Evolutionary conservation across 2,113 vertebrate genomes (phyloP).

Genomic region (Turdus rufiventris): DNA sequence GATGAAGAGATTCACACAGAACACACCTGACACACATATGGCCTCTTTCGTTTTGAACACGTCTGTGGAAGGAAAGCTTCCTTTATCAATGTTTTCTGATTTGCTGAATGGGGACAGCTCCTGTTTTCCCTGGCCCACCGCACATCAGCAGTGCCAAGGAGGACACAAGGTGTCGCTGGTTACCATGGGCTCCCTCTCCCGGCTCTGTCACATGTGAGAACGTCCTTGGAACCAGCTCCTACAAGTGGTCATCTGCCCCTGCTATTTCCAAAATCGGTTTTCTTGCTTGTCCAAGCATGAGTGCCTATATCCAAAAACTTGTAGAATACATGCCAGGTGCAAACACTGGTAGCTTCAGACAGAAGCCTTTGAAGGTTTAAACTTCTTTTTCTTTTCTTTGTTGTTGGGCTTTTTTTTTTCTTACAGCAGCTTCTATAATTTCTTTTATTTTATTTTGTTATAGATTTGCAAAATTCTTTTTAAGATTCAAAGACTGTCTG

Average conservation of each 20-base stretch:
- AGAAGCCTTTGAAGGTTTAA: neutral
- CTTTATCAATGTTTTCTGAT: neutral
- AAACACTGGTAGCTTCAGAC: neutral
- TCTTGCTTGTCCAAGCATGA: neutral
- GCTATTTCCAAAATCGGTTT: neutral
- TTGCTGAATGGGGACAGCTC: neutral
- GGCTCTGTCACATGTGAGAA: fast-evolving
- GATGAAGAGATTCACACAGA: neutral
- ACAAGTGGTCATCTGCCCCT: fast-evolving
- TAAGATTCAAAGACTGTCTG: neutral
- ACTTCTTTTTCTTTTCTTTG: neutral
- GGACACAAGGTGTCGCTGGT: neutral
- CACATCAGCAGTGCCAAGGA: neutral
- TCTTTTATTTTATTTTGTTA: neutral
- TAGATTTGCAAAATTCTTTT: neutral
- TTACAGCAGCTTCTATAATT: neutral
- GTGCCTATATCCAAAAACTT: neutral
- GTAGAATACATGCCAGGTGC: neutral
- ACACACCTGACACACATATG: neutral
- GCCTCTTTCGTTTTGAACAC: neutral
- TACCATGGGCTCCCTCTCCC: neutral
- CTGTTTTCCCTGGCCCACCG: neutral
- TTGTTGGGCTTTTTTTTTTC: neutral
- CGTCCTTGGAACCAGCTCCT: neutral
- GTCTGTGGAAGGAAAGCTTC: neutral